Conservation (phyloP, 2,113 vertebrate genomes). For the Progne subis region DNA sequence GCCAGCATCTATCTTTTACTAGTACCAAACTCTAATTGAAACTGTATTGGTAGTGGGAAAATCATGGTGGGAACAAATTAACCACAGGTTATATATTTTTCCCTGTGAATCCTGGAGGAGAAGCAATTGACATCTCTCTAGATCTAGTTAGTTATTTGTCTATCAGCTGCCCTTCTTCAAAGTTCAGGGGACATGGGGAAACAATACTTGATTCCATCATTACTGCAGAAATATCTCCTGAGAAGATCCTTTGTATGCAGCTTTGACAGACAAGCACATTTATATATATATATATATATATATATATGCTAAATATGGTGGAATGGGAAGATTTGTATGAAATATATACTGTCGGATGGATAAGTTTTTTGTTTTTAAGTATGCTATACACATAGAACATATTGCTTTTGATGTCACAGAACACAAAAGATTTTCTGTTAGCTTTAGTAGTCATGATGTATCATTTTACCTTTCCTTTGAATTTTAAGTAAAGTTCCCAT, state of each 20-base stretch:
- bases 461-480: background rate
- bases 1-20: background rate
- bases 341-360: background rate
- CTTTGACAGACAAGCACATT: background rate
- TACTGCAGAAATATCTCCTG: background rate
- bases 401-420: constrained; percentile 35
- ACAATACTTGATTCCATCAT: background rate
- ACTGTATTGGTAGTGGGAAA: background rate
- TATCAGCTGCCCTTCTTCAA: background rate
- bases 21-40: background rate
- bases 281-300: too few relatives aligned
- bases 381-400: background rate
- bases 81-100: background rate
- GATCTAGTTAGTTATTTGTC: background rate
- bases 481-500: constrained; percentile 1
- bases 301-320: background rate
- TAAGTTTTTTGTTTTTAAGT: background rate
- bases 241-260: background rate
- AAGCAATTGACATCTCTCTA: background rate
- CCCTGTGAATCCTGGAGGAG: background rate
- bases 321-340: background rate
- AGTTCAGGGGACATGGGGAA: background rate
- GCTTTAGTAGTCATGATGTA: background rate
- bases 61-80: background rate
- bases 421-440: background rate